phyloP scores from a whole-genome alignment of 2,113 vertebrate genomes.

The Aplodontia rufa region DNA sequence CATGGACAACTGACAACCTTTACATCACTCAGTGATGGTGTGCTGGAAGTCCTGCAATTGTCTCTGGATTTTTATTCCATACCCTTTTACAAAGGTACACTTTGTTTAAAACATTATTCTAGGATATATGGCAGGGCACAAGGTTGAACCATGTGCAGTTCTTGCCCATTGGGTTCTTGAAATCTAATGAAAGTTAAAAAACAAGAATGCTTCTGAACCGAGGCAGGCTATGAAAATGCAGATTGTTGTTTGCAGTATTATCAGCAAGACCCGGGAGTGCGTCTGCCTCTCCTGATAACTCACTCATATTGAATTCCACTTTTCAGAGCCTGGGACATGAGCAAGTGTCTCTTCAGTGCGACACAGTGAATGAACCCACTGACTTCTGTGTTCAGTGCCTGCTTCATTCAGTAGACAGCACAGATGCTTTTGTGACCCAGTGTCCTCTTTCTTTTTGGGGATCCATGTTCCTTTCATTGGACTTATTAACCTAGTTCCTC shows the following conservation, averaged over 20 bases:
- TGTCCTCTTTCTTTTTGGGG: not conserved
- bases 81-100: not conserved
- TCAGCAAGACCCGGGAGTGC: not conserved
- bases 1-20: not conserved
- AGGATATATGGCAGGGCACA: not conserved
- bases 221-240: not conserved
- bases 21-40: not conserved
- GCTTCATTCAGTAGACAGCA: not conserved
- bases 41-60: not conserved
- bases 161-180: not conserved
- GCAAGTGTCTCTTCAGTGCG: not conserved
- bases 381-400: not conserved
- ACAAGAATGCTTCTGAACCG: constrained; percentile 4
- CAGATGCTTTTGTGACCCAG: not conserved
- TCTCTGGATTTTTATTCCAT: not conserved
- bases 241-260: not conserved
- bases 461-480: constrained; percentile 51
- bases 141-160: not conserved
- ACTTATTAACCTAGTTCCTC: constrained; percentile 20
- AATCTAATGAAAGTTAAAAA: not conserved
- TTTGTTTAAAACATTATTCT: not conserved
- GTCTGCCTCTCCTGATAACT: not conserved
- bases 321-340: not conserved
- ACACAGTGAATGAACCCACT: not conserved
- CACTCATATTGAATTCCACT: not conserved